Base-by-base conservation (phyloP, 2,797 vertebrate species). In the Melanotaenia boesemani region DNA sequence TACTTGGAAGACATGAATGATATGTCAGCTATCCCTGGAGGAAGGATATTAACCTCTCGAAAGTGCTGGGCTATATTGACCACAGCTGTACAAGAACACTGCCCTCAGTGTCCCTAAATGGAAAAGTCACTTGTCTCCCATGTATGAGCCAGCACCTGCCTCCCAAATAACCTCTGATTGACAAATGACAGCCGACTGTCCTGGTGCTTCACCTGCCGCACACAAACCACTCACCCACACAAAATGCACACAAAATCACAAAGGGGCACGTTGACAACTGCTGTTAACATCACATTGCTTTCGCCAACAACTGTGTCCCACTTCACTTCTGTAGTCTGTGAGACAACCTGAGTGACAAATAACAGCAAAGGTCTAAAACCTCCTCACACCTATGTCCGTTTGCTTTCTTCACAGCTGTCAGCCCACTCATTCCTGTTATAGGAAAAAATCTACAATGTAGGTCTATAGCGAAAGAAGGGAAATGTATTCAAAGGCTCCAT, bases 261-360 rank as follows among this genome's bases (percentile, higher is more conserved):
- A 66, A 87, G 81, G 81, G 63, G 56, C 50, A 20, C 37, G 67
- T 72, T 82, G 85, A 89, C 88, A 89, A 88, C 80, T 72, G 83
- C 76, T 65, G 83, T 90, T 88, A 88, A 77, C 86, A 56, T 88
- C 77, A 78, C 83, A 84, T 81, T 41, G 74, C 85, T 86, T 82
- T 81, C 67, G 74, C 73, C 72, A 84, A 67, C 85, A 89, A 76
- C 85, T 88, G 88, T 68, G 82, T 72, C 82, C 81, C 70, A 61
- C 80, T 79, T 87, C 84, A 85, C 86, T 82, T 87, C 72, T 64
- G 76, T 70, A 69, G 76, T 79, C 78, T 26, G 48, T 41, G 78
- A 82, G 63, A 79, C 52, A 57, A 52, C 37, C 67, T 67, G 82
- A 88, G 79, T 91, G 87, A 91, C 87, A 86, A 85, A 88, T 84